Conservation (phyloP, 2,113 vertebrate genomes). For the Chionomys nivalis region DNA sequence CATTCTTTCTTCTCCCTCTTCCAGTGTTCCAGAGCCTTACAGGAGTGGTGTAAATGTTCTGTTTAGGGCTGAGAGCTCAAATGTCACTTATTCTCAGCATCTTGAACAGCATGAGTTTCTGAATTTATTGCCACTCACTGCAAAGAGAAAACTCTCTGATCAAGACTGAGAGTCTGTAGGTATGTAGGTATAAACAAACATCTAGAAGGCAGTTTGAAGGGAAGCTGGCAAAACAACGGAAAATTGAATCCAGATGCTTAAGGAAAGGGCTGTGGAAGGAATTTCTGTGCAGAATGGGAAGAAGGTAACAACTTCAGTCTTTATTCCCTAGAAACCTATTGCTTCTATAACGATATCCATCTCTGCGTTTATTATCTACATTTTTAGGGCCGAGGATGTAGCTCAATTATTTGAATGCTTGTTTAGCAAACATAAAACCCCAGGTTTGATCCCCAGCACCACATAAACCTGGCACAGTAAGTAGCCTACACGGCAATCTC, state of each 20-base stretch:
- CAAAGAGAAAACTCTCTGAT: background rate
- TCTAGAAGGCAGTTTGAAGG: background rate
- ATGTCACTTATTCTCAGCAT: background rate
- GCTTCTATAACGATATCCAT: background rate
- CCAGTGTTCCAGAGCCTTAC: background rate
- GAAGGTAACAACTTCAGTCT: background rate
- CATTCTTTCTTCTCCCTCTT: background rate
- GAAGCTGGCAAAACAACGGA: background rate
- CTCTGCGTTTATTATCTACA: background rate
- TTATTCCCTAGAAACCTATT: background rate
- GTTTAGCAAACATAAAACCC: background rate
- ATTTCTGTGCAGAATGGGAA: constrained; percentile 23
- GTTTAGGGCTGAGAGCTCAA: background rate
- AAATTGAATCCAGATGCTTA: background rate
- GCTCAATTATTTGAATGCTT: background rate
- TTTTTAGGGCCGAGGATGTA: background rate
- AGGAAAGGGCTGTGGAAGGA: background rate
- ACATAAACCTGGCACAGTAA: background rate
- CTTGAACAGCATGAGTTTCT: background rate
- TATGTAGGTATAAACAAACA: background rate
- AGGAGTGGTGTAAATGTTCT: background rate
- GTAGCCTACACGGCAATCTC: background rate
- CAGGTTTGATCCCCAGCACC: background rate
- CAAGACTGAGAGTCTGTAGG: background rate
- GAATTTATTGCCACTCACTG: background rate